Evolutionary conservation across 2,888 invertebrate species (phyloP), one percentile per base, ranked within the genome.

Genomic region (Dysmachus trigonus): DNA sequence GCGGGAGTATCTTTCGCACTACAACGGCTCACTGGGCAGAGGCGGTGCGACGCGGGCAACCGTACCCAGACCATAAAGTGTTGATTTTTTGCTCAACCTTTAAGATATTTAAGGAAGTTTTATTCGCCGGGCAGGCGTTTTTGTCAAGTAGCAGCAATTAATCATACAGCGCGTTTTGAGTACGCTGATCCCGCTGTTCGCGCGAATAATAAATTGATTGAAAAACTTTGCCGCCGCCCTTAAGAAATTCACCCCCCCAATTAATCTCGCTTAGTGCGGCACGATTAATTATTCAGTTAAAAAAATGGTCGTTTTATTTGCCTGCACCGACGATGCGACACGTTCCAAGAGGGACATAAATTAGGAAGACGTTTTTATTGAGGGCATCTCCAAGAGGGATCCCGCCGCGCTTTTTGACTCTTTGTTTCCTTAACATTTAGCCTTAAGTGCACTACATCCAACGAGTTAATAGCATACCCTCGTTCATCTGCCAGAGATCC

Each of bases 221-320:
- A 77, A 51, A 77, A 77, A 77, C 30, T 77, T 77, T 41, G 77
- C 77, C 30, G 41, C 15, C 30, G 30, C 77, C 30, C 27, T n/a
- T 27, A 47, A 77, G 30, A 15, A 22, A 41, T 6, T 77, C 30
- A 13, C 27, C 27, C n/a, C n/a, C 30, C 27, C 47, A 77, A 77
- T 77, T 47, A 77, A 77, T 77, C 77, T 77, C 77, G 38, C 47
- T 77, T 77, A 47, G 47, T 27, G 77, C n/a, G 33, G 30, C 22
- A 30, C 77, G 10, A 77, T 77, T 77, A 77, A 77, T 77, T 77
- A 77, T 77, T 77, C 47, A 77, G 30, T 62, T 41, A 41, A 15
- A 77, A 77, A 47, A 47, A 77, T 27, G 22, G 15, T 31, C 35
- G 10, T 41, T 47, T 47, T 77, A 22, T 30, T 77, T 77, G 35